Evolutionary conservation across 2,113 vertebrate genomes (phyloP).

Genomic region (Phaethornis superciliosus): DNA sequence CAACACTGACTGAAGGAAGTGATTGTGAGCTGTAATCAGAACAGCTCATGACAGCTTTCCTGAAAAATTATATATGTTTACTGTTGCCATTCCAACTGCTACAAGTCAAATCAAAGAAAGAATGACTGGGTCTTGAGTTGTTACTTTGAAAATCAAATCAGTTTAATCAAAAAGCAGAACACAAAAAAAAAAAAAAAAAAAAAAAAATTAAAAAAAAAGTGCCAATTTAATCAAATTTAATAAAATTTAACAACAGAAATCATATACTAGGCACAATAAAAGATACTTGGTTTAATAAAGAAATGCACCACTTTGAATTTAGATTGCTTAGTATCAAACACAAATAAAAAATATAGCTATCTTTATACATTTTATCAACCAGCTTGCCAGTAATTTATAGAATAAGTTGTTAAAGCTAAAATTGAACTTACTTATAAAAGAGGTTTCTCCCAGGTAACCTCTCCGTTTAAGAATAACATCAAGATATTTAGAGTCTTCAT

Average conservation of each 20-base stretch:
- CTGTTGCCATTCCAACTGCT: slow-evolving; percentile 19
- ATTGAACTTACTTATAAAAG: slow-evolving; percentile 90
- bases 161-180: neutral
- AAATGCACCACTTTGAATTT: neutral
- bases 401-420: neutral
- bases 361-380: neutral
- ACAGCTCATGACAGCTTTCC: slow-evolving; percentile 1
- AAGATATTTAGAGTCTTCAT: slow-evolving; percentile 90
- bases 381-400: neutral
- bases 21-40: slow-evolving; percentile 25
- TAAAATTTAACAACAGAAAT: neutral
- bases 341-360: neutral
- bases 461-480: slow-evolving; percentile 89
- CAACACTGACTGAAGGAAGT: neutral
- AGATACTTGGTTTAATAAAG: neutral
- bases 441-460: slow-evolving; percentile 94
- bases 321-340: neutral
- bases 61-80: slow-evolving; percentile 35
- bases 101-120: neutral
- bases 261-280: neutral
- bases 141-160: neutral
- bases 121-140: neutral
- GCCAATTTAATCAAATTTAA: neutral
- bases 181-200: neutral
- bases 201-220: no score